A percentile compares a stretch with the other conserved stretches of the same genome.
Evolutionary conservation across 2,113 vertebrate genomes (phyloP).

Genomic region (Leiothrix lutea): DNA sequence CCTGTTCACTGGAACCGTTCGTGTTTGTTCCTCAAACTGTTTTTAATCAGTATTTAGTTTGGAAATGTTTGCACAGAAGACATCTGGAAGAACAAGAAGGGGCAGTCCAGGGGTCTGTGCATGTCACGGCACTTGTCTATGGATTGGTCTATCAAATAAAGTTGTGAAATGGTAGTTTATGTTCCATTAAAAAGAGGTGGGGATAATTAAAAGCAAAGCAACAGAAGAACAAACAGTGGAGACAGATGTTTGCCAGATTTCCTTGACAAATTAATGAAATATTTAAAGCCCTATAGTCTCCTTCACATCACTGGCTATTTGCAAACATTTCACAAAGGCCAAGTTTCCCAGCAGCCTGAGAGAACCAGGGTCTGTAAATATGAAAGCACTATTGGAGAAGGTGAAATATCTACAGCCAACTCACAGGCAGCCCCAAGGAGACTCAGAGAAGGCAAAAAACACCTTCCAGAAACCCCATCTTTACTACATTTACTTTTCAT

Average conservation of each 20-base stretch:
- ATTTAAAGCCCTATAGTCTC: not conserved
- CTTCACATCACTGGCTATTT: not conserved
- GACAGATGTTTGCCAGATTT: constrained; percentile 50
- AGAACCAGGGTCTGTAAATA: not conserved
- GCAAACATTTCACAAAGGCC: not conserved
- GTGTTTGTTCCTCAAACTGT: not conserved
- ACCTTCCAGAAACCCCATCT: not conserved
- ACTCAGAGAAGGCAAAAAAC: not conserved
- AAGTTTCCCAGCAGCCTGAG: not conserved
- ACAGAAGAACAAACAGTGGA: constrained; percentile 15
- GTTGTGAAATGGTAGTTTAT: constrained; percentile 35
- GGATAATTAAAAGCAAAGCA: constrained; percentile 55
- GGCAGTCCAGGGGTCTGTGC: not conserved
- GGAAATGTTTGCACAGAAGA: not conserved
- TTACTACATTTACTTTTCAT: constrained; percentile 1
- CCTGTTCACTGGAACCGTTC: not conserved
- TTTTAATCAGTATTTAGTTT: constrained; percentile 9
- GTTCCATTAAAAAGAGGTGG: constrained; percentile 7
- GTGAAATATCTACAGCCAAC: not conserved
- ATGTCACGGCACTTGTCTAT: not conserved
- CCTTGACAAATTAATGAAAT: constrained; percentile 7
- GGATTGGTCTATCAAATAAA: not conserved
- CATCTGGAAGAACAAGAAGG: not conserved
- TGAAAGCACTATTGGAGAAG: not conserved
- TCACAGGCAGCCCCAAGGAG: not conserved